These are phyloP conservation scores for Mola mola DNA, from an alignment of 2,113 vertebrate species.

Conservation along the genomic window DNA sequence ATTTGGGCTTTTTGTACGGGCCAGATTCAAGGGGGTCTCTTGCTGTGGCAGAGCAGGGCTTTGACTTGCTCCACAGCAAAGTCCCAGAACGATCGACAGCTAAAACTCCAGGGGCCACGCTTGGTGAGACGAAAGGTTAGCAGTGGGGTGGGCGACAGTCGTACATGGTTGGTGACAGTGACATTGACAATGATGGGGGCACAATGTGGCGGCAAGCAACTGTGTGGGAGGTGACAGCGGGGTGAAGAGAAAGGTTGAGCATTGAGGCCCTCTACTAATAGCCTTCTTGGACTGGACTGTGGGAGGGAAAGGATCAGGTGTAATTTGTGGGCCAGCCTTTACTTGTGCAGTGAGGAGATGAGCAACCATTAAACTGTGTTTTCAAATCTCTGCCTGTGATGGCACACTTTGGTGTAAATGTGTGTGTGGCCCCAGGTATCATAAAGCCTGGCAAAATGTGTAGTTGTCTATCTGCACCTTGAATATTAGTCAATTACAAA, in stretches of 20 bases:
- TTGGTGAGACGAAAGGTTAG: conserved; percentile 66
- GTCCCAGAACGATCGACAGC: conserved; percentile 57
- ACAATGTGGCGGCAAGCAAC: conserved; percentile 69
- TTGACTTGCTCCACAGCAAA: conserved; percentile 53
- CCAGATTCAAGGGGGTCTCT: conserved; percentile 62
- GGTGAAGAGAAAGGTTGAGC: conserved; percentile 58
- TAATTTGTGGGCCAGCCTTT: conserved; percentile 16
- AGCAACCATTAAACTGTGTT: conserved; percentile 6
- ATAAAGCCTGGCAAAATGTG: neutral
- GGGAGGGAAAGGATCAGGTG: conserved; percentile 32
- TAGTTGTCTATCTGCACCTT: neutral
- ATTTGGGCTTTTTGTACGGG: conserved; percentile 45
- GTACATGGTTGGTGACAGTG: conserved; percentile 63
- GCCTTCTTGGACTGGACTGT: conserved; percentile 34
- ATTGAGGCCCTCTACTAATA: conserved; percentile 35
- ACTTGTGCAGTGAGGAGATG: conserved; percentile 12
- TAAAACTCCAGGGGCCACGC: conserved; percentile 52
- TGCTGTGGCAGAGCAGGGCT: conserved; percentile 56
- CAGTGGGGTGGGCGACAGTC: conserved; percentile 56
- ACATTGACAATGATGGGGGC: conserved; percentile 69
- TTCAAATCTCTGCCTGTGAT: no score
- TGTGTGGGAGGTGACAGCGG: conserved; percentile 69
- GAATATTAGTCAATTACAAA: no score
- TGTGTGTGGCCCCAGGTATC: no score
- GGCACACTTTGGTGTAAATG: no score